Evolutionary conservation across 2,797 vertebrate species (phyloP).

Genomic region (Enteromius fasciolatus): DNA sequence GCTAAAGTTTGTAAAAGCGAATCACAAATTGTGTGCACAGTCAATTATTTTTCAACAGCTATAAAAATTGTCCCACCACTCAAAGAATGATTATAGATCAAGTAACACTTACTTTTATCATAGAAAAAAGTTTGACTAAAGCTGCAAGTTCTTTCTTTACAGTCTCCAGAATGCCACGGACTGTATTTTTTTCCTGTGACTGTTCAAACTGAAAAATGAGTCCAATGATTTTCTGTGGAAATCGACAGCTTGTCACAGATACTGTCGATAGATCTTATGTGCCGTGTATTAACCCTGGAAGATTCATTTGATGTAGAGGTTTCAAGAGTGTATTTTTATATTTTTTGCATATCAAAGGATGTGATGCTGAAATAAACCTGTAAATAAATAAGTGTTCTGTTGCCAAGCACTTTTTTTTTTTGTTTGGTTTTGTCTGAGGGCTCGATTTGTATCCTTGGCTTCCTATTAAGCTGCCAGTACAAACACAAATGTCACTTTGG

Average conservation of each 20-base stretch:
- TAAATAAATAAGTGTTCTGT: constrained; percentile 32
- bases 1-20: not conserved
- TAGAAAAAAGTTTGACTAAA: not conserved
- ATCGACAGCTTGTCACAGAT: constrained; percentile 20
- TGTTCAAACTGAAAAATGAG: not conserved
- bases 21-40: not conserved
- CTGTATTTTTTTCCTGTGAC: not conserved
- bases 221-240: not conserved
- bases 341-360: constrained; percentile 13
- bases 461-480: constrained; percentile 10
- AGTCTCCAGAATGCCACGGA: not conserved
- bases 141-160: not conserved
- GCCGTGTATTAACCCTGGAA: not conserved
- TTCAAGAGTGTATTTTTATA: constrained; percentile 31
- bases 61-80: not conserved
- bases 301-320: not conserved
- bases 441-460: constrained; percentile 5
- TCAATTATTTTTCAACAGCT: not conserved
- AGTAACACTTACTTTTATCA: not conserved
- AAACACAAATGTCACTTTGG: constrained; percentile 22
- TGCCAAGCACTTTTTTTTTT: constrained; percentile 23
- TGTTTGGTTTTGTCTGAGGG: constrained; percentile 16
- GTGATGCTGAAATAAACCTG: not conserved
- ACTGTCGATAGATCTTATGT: constrained; percentile 1
- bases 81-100: not conserved